A percentile compares a stretch with the other conserved stretches of the same genome.
Evolutionary conservation across 2,797 vertebrate genomes (phyloP).

Genomic region (Scyliorhinus canicula): DNA sequence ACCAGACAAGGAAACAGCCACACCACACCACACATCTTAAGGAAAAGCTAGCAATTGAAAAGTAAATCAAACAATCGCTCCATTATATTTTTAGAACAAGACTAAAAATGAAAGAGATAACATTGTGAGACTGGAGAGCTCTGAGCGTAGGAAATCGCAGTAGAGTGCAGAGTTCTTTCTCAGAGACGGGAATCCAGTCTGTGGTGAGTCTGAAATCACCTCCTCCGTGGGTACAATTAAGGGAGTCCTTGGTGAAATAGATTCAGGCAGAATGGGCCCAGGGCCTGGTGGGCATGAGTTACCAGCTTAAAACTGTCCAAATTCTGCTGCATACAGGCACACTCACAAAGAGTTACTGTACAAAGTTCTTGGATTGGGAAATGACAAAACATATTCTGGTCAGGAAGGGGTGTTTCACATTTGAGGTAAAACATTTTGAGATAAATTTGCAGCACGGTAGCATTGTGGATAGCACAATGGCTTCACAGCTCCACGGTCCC

Average conservation of each 20-base stretch:
- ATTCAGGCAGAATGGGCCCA: not conserved
- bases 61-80: not conserved
- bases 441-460: not conserved
- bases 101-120: not conserved
- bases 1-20: not conserved
- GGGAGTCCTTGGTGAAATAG: not conserved
- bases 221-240: not conserved
- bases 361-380: not conserved
- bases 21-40: not conserved
- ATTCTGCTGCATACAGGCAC: not conserved
- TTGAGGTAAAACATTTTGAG: not conserved
- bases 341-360: no score
- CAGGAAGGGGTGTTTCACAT: not conserved
- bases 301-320: not conserved
- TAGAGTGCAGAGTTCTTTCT: not conserved
- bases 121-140: not conserved
- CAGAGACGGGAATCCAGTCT: not conserved
- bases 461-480: no score
- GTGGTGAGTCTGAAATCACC: not conserved
- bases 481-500: no score
- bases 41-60: not conserved
- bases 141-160: not conserved
- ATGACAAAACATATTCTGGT: not conserved
- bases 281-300: not conserved
- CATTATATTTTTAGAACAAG: not conserved